Evolutionary conservation across 2,797 vertebrate genomes (phyloP).

Genomic region (Ctenopoma kingsleyae): DNA sequence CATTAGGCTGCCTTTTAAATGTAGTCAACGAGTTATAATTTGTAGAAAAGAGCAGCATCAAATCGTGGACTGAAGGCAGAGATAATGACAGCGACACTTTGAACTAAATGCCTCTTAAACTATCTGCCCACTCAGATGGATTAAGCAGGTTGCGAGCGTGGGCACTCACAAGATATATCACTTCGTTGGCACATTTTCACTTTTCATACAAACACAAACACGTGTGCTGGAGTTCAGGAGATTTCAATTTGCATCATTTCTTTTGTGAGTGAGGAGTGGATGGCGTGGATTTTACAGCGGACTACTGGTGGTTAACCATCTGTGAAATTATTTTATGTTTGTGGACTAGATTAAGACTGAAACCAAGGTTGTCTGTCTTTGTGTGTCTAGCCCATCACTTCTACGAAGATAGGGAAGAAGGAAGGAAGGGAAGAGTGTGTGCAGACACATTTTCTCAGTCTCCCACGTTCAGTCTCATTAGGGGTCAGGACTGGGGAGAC

Average conservation of each 20-base stretch:
- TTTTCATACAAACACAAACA: not conserved
- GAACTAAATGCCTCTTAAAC: not conserved
- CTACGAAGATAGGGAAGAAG: too few relatives aligned
- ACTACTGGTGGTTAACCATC: not conserved
- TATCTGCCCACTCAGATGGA: slow-evolving; percentile 20
- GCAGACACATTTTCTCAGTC: too few relatives aligned
- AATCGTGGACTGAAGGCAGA: not conserved
- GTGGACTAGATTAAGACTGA: slow-evolving; percentile 7
- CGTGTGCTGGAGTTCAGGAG: not conserved
- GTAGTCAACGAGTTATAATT: slow-evolving; percentile 9
- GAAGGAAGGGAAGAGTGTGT: too few relatives aligned
- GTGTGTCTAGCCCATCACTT: not conserved
- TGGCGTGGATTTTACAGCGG: too few relatives aligned
- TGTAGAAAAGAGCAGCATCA: slow-evolving; percentile 3
- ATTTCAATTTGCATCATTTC: not conserved
- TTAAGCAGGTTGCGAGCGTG: not conserved
- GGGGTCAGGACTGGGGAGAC: too few relatives aligned
- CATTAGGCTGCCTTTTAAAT: slow-evolving; percentile 1
- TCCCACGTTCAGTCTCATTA: too few relatives aligned
- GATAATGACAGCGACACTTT: slow-evolving; percentile 21
- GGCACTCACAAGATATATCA: not conserved
- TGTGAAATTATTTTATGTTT: not conserved
- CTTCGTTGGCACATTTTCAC: too few relatives aligned
- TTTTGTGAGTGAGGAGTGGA: not conserved
- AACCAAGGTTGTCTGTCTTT: not conserved